These are phyloP conservation scores for Bombus haemorrhoidalis DNA, from an alignment of 1,140 invertebrate species.

Conservation along the genomic window DNA sequence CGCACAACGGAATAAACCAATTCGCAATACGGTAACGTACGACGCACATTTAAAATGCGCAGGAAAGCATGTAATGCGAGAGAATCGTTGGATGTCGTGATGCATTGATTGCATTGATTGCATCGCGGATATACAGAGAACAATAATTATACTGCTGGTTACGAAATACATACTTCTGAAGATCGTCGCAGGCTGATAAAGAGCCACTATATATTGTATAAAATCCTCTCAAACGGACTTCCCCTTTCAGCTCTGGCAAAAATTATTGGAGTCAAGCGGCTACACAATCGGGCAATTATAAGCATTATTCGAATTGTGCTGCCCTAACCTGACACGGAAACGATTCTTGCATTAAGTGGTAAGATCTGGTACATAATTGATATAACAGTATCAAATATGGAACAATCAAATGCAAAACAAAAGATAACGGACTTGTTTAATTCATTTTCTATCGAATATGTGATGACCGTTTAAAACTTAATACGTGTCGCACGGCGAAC, in stretches of 20 bases:
- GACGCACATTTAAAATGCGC: background rate
- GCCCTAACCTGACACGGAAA: slow-evolving; percentile 25
- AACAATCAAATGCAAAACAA: background rate
- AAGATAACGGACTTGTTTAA: background rate
- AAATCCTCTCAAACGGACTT: background rate
- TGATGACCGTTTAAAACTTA: background rate
- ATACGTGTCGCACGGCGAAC: no score
- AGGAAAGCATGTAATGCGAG: background rate
- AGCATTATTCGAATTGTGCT: slow-evolving; percentile 60
- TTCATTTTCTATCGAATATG: no score
- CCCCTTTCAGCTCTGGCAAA: background rate
- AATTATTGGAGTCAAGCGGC: slow-evolving; percentile 44
- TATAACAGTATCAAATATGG: background rate
- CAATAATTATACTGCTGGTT: slow-evolving; percentile 40
- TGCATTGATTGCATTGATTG: background rate
- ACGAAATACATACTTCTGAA: background rate
- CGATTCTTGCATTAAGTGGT: no score
- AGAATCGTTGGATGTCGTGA: background rate
- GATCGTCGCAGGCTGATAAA: background rate
- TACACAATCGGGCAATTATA: slow-evolving; percentile 61
- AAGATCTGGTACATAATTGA: background rate
- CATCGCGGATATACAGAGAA: slow-evolving; percentile 18
- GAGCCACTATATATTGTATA: background rate
- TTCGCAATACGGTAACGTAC: background rate
- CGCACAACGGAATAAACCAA: background rate